Percentiles rank a stretch among this genome's conserved stretches.
phyloP scores from a whole-genome alignment of 2,797 vertebrate species.

The Xiphorhynchus erythropygius region DNA sequence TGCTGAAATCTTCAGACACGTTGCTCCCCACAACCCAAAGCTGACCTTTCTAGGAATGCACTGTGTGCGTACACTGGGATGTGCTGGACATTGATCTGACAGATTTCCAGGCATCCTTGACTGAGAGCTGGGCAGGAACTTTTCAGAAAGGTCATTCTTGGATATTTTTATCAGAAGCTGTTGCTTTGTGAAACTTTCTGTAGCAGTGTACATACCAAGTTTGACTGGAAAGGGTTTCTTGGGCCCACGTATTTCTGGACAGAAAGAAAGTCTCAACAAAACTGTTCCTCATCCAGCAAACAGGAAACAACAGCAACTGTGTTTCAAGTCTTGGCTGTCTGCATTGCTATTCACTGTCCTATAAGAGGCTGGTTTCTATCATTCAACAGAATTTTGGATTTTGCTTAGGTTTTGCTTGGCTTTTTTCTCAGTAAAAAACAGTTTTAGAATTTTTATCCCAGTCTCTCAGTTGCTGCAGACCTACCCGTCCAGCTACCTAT shows the following conservation, averaged over 20 bases:
- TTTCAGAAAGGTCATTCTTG: neutral
- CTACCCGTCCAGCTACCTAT: neutral
- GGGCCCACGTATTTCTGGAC: neutral
- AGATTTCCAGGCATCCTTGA: neutral
- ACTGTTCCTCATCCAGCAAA: neutral
- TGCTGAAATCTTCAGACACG: neutral
- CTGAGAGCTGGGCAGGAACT: neutral
- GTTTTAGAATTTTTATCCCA: neutral
- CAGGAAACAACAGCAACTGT: neutral
- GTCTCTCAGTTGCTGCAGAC: neutral
- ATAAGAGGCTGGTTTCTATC: neutral
- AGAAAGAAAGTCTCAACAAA: neutral
- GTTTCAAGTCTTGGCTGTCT: neutral
- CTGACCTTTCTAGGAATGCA: neutral
- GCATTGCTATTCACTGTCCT: neutral
- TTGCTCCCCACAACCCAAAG: neutral
- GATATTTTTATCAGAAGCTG: neutral
- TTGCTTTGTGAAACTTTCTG: neutral
- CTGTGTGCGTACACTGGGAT: rapidly evolving
- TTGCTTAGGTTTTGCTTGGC: rapidly evolving
- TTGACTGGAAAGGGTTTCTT: neutral
- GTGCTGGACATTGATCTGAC: neutral
- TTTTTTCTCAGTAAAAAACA: neutral
- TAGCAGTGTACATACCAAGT: neutral
- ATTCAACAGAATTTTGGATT: neutral